Evolutionary conservation across 2,113 vertebrate genomes (phyloP), one percentile per base, ranked within the genome.

Genomic region (Sylvicapra grimmia): DNA sequence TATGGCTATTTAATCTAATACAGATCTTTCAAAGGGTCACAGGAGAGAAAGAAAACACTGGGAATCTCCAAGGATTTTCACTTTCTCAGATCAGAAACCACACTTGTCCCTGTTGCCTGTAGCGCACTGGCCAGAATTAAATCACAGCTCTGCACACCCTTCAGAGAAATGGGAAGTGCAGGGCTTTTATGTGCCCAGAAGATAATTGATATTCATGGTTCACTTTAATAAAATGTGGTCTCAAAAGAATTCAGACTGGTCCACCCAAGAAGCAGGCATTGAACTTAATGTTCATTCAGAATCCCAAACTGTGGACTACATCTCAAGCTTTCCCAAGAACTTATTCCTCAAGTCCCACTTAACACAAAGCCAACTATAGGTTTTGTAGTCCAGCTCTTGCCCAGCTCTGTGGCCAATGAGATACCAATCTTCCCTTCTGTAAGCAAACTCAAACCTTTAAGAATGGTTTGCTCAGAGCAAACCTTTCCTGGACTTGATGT

Each of bases 81-180:
- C 16, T 97, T 85, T 75, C 68, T 96, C n/a, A 44, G 40, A 59
- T 61, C n/a, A 44, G 53, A 97, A 97, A 88, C 16, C 16, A 68
- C 31, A 44, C 6, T n/a, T 79, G 19, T n/a, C 25, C 72, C 21
- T 90, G 89, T 59, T 94, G 15, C 44, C 93, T 10, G 18, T 33
- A 40, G 33, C 65, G 27, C 13, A 44, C 58, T 89, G 86, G 33
- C 31, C 29, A 56, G 47, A 88, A 88, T 86, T 94, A 94, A 31
- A 61, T 79, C 44, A 49, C 1, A 10, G 33, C 18, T 85, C 36
- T 90, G 53, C 49, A 8, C 31, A 84, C 29, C 10, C 51, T 19
- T 29, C 51, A 54, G 7, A 31, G 6, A 51, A 51, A 59, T 90
- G 15, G 63, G 77, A 91, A 92, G 75, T 18, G 29, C 8, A 54